Conservation (phyloP, 2,888 invertebrate genomes). For the Drosophila nr. perissopoda region DNA sequence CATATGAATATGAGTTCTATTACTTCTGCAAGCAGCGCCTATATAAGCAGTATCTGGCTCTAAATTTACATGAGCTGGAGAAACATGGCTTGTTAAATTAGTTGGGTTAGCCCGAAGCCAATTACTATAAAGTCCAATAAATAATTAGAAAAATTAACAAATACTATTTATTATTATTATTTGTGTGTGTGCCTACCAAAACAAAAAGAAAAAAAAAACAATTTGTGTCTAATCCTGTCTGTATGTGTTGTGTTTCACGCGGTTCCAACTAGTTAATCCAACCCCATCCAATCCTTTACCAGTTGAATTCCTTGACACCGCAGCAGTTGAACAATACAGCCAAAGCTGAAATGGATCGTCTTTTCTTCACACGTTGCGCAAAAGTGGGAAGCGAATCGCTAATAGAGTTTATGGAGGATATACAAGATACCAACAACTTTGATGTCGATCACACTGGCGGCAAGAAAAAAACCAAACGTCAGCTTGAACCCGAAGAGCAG, state of each 20-base stretch:
- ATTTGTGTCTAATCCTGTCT: slow-evolving; percentile 56
- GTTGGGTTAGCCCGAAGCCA: background rate
- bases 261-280: slow-evolving; percentile 16
- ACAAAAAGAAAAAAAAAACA: slow-evolving; percentile 8
- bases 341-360: slow-evolving; percentile 89
- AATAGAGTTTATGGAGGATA: slow-evolving; percentile 87
- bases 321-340: slow-evolving; percentile 90
- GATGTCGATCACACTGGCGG: slow-evolving; percentile 86
- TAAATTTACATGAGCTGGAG: slow-evolving; percentile 63
- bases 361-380: slow-evolving; percentile 96
- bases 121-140: slow-evolving; percentile 4
- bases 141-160: background rate
- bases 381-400: slow-evolving; percentile 96
- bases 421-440: slow-evolving; percentile 85
- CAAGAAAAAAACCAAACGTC: slow-evolving; percentile 35
- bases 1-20: slow-evolving; percentile 94
- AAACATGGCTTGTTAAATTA: slow-evolving; percentile 63
- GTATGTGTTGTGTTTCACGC: slow-evolving; percentile 27
- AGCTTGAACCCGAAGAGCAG: slow-evolving; percentile 89
- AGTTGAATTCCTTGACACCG: slow-evolving; percentile 63
- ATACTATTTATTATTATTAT: slow-evolving; percentile 1
- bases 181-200: slow-evolving; percentile 5
- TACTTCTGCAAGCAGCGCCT: slow-evolving; percentile 94
- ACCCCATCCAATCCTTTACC: slow-evolving; percentile 13
- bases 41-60: slow-evolving; percentile 90